A percentile compares a stretch with the other conserved stretches of the same genome.
These are phyloP conservation scores for Busseola fusca DNA, from an alignment of 2,888 invertebrate species.

Conservation along the genomic window DNA sequence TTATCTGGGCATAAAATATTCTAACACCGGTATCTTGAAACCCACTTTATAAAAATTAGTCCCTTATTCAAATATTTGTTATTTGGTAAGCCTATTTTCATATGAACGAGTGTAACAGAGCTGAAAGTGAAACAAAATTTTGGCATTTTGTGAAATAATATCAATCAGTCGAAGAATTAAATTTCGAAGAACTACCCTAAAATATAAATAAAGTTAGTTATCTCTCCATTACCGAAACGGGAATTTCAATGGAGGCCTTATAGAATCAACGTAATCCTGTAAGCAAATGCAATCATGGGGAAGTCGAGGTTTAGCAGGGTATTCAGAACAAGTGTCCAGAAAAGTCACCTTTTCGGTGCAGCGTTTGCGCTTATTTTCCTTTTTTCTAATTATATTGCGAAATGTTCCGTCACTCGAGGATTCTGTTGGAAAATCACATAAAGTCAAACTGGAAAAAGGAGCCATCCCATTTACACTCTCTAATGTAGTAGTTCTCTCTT, in stretches of 20 bases:
- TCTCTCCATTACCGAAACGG: background rate
- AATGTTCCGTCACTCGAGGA: slow-evolving; percentile 39
- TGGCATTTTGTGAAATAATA: too few relatives aligned
- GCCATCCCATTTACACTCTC: slow-evolving; percentile 1
- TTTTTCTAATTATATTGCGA: background rate
- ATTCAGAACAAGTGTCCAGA: slow-evolving; percentile 1
- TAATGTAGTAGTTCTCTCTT: slow-evolving; percentile 67
- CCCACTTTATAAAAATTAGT: too few relatives aligned
- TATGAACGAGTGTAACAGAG: too few relatives aligned
- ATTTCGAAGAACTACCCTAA: too few relatives aligned
- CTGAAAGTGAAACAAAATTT: too few relatives aligned
- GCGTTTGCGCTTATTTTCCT: slow-evolving; percentile 21
- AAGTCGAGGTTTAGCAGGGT: slow-evolving; percentile 6
- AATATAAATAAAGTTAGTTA: background rate
- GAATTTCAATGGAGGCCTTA: slow-evolving; percentile 70
- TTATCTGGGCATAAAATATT: too few relatives aligned
- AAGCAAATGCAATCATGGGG: slow-evolving; percentile 68
- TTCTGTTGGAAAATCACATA: slow-evolving; percentile 51
- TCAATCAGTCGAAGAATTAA: too few relatives aligned
- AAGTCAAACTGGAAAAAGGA: slow-evolving; percentile 52
- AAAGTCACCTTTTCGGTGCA: slow-evolving; percentile 62
- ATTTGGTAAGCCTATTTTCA: too few relatives aligned
- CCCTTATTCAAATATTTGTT: too few relatives aligned
- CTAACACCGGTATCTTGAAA: too few relatives aligned
- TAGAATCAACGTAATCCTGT: slow-evolving; percentile 75